phyloP scores from a whole-genome alignment of 2,797 vertebrate genomes.

The Cuniculus paca region DNA sequence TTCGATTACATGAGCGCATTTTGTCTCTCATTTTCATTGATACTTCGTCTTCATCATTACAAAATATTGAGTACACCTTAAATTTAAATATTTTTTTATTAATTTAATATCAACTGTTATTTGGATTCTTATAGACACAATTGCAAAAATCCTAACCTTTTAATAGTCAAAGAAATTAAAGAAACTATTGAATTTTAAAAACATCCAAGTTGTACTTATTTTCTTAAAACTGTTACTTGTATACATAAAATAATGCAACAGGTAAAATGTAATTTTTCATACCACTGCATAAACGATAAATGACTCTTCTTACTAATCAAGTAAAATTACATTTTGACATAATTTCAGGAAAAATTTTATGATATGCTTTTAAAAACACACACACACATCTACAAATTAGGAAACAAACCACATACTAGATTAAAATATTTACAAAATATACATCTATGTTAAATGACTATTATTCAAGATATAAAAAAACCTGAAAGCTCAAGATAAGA shows the following conservation, averaged over 20 bases:
- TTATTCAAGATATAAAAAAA: background rate
- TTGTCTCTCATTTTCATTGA: background rate
- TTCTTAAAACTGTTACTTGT: background rate
- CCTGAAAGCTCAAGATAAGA: background rate
- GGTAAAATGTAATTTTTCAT: background rate
- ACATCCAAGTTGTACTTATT: background rate
- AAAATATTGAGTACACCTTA: background rate
- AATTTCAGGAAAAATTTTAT: background rate
- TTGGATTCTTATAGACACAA: background rate
- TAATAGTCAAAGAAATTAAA: background rate
- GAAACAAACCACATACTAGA: background rate
- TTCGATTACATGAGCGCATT: background rate
- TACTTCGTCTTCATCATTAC: background rate
- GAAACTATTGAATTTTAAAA: conserved; percentile 7
- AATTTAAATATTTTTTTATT: background rate
- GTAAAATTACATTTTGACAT: background rate
- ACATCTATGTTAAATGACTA: background rate
- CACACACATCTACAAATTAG: background rate
- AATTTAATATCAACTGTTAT: background rate
- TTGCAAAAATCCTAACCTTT: background rate
- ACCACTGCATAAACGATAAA: background rate
- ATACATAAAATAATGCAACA: background rate
- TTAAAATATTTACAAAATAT: background rate
- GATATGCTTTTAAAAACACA: background rate
- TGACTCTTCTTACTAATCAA: background rate